Conservation (phyloP, 30 jellyfish, hydroid and myxozoan genomes). For the Aurelia sp. region DNA sequence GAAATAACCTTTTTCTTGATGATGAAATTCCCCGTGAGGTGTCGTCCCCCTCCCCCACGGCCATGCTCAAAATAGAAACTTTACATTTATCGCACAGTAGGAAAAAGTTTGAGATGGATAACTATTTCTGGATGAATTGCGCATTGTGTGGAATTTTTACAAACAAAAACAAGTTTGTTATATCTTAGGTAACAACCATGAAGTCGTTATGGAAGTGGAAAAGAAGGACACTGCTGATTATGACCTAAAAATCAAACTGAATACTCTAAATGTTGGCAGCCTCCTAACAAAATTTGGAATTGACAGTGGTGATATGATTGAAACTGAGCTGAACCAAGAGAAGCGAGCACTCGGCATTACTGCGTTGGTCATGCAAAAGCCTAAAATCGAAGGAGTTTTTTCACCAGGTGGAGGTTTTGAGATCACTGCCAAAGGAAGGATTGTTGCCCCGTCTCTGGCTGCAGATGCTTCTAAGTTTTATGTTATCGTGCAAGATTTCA, state of each 20-base stretch:
- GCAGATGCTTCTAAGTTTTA: conserved; percentile 45
- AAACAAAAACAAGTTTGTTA: too few relatives aligned
- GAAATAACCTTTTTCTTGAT: too few relatives aligned
- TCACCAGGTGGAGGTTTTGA: conserved; percentile 60
- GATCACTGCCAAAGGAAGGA: conserved; percentile 45
- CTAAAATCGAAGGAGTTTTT: conserved; percentile 36
- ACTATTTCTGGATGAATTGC: too few relatives aligned
- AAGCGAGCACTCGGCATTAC: conserved; percentile 25
- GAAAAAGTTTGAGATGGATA: too few relatives aligned
- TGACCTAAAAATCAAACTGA: neutral
- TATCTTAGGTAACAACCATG: neutral
- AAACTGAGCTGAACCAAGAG: conserved; percentile 3
- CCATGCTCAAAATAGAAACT: too few relatives aligned
- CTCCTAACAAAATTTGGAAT: conserved; percentile 28
- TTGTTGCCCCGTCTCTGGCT: conserved; percentile 43
- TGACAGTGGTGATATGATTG: neutral
- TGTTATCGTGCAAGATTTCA: conserved; percentile 24
- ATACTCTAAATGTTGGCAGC: neutral
- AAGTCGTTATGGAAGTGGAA: conserved; percentile 22
- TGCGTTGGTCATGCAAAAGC: conserved; percentile 2
- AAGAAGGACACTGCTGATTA: conserved; percentile 24
- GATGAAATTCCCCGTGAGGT: too few relatives aligned
- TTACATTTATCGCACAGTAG: too few relatives aligned
- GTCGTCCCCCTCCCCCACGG: too few relatives aligned
- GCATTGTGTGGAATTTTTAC: too few relatives aligned